Evolutionary conservation across 2,113 vertebrate species (phyloP).

Genomic region (Saimiri boliviensis): DNA sequence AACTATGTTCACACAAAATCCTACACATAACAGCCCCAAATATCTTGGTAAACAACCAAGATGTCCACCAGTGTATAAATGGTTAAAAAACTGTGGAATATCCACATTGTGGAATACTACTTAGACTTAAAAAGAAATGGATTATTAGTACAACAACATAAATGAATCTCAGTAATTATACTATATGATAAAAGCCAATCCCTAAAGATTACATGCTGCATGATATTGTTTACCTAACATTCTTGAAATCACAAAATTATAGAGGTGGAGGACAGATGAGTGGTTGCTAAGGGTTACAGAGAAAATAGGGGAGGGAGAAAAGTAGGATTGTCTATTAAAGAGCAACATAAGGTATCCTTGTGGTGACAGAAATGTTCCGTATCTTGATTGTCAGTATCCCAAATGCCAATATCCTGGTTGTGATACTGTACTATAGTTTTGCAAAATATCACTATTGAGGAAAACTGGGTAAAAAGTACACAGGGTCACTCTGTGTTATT

Average conservation of each 20-base stretch:
- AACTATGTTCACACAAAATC: not conserved
- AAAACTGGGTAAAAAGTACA: not conserved
- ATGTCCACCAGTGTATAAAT: not conserved
- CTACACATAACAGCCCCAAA: not conserved
- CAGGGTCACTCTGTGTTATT: not conserved
- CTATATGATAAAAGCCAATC: not conserved
- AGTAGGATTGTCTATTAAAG: not conserved
- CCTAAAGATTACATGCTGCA: not conserved
- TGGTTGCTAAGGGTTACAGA: not conserved
- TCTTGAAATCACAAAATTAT: conserved; percentile 9
- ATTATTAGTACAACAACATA: not conserved
- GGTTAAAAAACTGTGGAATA: not conserved
- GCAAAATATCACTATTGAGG: not conserved
- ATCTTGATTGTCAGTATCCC: not conserved
- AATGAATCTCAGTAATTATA: not conserved
- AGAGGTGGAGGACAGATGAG: not conserved
- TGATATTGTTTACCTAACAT: not conserved
- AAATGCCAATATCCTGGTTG: not conserved
- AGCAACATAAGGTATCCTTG: not conserved
- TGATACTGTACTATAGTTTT: not conserved
- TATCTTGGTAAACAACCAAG: not conserved
- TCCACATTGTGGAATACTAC: not conserved
- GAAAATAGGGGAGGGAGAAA: not conserved
- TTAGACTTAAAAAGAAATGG: not conserved
- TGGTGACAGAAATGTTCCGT: not conserved